phyloP scores from a whole-genome alignment of 2,797 vertebrate species.

The Karalla daura region DNA sequence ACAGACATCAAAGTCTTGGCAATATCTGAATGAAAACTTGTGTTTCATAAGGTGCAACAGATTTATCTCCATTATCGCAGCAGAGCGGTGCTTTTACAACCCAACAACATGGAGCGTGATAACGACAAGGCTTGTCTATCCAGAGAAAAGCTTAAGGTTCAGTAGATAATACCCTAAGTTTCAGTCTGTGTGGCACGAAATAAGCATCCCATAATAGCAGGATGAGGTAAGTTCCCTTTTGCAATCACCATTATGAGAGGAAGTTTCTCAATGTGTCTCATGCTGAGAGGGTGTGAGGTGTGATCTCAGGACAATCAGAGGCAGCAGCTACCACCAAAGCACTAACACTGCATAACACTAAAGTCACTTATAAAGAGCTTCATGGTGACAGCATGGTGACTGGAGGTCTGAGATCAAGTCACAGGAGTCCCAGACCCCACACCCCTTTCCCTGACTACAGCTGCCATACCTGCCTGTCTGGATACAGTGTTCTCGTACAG shows the following conservation, averaged over 20 bases:
- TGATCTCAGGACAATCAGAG: background rate
- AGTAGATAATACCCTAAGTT: slow-evolving; percentile 55
- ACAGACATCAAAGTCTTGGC: background rate
- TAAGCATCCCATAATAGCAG: slow-evolving; percentile 6
- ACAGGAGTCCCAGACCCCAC: slow-evolving; percentile 28
- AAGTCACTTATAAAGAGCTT: background rate
- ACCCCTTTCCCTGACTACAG: slow-evolving; percentile 23
- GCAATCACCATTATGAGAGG: background rate
- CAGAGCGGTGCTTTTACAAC: slow-evolving; percentile 57
- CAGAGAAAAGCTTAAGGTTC: slow-evolving; percentile 70
- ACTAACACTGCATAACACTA: too few relatives aligned
- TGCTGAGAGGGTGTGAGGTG: background rate
- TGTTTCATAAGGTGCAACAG: slow-evolving; percentile 40
- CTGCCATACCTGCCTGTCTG: slow-evolving; percentile 46
- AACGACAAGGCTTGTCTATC: slow-evolving; percentile 33
- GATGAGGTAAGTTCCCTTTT: background rate
- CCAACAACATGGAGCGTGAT: slow-evolving; percentile 52
- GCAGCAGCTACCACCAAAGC: background rate
- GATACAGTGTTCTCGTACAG: slow-evolving; percentile 68
- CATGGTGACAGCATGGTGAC: background rate
- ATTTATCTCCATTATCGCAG: slow-evolving; percentile 60
- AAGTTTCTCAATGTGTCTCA: background rate
- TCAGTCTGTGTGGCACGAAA: slow-evolving; percentile 12
- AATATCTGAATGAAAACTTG: slow-evolving; percentile 9
- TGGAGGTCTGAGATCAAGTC: slow-evolving; percentile 3